phyloP scores from a whole-genome alignment of 2,888 invertebrate species.

The Aquatica leii region DNA sequence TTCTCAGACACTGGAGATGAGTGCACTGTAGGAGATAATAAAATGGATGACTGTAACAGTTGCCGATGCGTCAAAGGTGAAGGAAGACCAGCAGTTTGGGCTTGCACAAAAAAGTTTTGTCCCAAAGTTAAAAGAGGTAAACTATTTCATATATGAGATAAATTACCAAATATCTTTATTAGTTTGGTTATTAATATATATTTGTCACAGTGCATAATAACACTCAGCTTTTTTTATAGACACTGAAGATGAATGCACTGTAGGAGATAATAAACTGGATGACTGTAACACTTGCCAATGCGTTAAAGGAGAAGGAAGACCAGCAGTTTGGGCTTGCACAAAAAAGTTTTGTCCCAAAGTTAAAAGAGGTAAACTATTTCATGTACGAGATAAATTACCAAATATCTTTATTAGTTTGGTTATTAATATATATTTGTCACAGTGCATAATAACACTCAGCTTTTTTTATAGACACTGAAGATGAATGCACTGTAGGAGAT shows the following conservation, averaged over 20 bases:
- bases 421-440: too few species aligned
- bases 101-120: slow-evolving; percentile 60
- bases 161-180: too few species aligned
- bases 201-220: too few species aligned
- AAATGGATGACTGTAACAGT: slow-evolving; percentile 41
- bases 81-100: slow-evolving; percentile 55
- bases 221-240: too few species aligned
- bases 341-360: slow-evolving; percentile 6
- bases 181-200: too few species aligned
- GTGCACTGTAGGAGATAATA: background rate
- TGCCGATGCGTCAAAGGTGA: slow-evolving; percentile 47
- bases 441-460: too few species aligned
- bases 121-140: background rate
- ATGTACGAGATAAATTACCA: too few species aligned
- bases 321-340: slow-evolving; percentile 21
- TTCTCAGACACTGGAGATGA: too few species aligned
- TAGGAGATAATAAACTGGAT: slow-evolving; percentile 13
- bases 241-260: slow-evolving; percentile 8
- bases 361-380: background rate
- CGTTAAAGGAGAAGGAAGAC: slow-evolving; percentile 48
- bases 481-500: background rate
- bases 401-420: too few species aligned
- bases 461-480: too few species aligned
- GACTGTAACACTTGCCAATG: slow-evolving; percentile 34
- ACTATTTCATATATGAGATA: too few species aligned